Evolutionary conservation across 2,888 invertebrate genomes (phyloP).

Genomic region (Dascillus cervinus): DNA sequence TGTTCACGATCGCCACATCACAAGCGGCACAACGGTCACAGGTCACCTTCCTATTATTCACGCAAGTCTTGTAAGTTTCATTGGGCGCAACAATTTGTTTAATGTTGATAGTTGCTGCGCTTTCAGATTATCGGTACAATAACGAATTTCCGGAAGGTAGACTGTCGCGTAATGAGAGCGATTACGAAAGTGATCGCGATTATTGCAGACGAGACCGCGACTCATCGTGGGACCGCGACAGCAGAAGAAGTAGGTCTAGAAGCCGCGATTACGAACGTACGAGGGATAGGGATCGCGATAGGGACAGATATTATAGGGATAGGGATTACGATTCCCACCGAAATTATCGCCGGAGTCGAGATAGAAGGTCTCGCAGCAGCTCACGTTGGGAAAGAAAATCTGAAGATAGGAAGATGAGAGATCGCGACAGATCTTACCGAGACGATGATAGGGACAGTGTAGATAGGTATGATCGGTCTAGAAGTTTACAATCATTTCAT

Average conservation of each 20-base stretch:
- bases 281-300: conserved; percentile 31
- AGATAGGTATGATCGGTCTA: conserved; percentile 35
- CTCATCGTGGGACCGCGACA: conserved; percentile 22
- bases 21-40: conserved; percentile 25
- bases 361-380: conserved; percentile 33
- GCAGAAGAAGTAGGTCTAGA: conserved; percentile 30
- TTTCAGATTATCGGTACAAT: conserved; percentile 25
- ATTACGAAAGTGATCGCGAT: conserved; percentile 38
- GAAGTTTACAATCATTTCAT: neutral
- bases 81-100: conserved; percentile 8
- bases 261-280: too few species aligned
- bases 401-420: conserved; percentile 32
- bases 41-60: conserved; percentile 11
- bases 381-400: conserved; percentile 39
- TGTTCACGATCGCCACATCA: conserved; percentile 37
- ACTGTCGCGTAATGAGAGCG: conserved; percentile 28
- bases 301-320: conserved; percentile 31
- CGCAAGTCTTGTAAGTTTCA: conserved; percentile 26
- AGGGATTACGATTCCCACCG: conserved; percentile 32
- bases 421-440: conserved; percentile 37
- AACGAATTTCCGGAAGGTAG: conserved; percentile 29
- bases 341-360: conserved; percentile 28
- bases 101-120: too few species aligned
- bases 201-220: conserved; percentile 30
- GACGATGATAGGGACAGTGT: conserved; percentile 41